phyloP scores from a whole-genome alignment of 2,113 vertebrate species.

The Caranx melampygus region DNA sequence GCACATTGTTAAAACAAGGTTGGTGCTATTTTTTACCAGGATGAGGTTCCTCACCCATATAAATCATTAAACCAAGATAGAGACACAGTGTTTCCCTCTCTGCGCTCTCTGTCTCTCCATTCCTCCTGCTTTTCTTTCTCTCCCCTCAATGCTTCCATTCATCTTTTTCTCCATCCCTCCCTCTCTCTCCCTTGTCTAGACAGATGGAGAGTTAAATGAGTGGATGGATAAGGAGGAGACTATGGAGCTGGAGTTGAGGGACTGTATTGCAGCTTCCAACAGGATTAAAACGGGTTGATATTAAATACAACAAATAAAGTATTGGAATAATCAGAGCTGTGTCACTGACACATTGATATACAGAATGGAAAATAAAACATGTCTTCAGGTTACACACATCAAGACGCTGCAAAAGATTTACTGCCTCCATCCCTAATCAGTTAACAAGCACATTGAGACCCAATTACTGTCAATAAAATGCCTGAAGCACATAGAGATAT shows the following conservation, averaged over 20 bases:
- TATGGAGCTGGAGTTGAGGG: not conserved
- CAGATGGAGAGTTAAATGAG: conserved; percentile 19
- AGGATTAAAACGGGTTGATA: not conserved
- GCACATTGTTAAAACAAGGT: conserved; percentile 48
- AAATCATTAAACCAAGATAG: conserved; percentile 54
- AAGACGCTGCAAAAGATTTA: not conserved
- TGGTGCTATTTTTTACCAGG: conserved; percentile 43
- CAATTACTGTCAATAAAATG: conserved; percentile 7
- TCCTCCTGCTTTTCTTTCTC: conserved; percentile 11
- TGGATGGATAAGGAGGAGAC: not conserved
- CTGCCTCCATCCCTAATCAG: not conserved
- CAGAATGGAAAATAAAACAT: not conserved
- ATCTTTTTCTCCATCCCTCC: conserved; percentile 3
- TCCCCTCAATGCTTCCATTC: conserved; percentile 23
- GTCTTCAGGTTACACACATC: not conserved
- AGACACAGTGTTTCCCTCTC: conserved; percentile 32
- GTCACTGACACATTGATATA: not conserved
- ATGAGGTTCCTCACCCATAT: conserved; percentile 40
- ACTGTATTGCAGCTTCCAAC: not conserved
- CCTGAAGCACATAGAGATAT: not conserved
- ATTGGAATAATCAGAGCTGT: not conserved
- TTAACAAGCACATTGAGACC: not conserved
- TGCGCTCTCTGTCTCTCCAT: not conserved
- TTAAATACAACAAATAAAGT: not conserved
- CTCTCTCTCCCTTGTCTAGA: conserved; percentile 15